Evolutionary conservation across 2,113 vertebrate species (phyloP).

Genomic region (Lipotes vexillifer): DNA sequence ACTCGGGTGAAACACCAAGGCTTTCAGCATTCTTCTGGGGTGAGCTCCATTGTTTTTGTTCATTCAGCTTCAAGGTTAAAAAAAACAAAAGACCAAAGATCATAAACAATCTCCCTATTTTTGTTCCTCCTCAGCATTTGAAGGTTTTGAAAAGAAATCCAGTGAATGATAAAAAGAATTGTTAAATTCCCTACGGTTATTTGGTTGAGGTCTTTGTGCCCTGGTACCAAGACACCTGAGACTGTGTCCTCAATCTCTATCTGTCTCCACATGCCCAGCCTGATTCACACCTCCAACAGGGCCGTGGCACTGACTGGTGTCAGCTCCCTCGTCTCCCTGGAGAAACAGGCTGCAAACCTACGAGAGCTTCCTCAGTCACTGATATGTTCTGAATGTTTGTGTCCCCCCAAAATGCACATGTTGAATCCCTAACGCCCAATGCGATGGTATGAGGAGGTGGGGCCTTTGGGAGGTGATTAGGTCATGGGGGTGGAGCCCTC

Average conservation of each 20-base stretch:
- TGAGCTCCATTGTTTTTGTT: slow-evolving; percentile 57
- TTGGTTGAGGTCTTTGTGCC: background rate
- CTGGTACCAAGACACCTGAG: background rate
- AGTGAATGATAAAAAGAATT: background rate
- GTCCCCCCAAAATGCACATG: background rate
- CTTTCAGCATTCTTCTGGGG: background rate
- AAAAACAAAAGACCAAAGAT: background rate
- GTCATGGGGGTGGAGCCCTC: background rate
- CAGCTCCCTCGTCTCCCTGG: background rate
- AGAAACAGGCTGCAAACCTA: background rate
- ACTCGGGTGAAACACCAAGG: background rate
- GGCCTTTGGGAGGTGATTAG: background rate
- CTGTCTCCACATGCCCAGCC: background rate
- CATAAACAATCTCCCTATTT: slow-evolving; percentile 10
- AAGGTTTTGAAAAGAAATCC: background rate
- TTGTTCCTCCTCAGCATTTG: background rate
- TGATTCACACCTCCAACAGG: background rate
- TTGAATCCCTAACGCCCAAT: background rate
- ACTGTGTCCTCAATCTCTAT: background rate
- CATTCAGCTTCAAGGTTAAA: slow-evolving; percentile 34
- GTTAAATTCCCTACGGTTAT: background rate
- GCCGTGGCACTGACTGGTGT: background rate
- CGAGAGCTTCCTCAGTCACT: background rate
- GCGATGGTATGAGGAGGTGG: background rate
- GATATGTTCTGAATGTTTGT: background rate